Evolutionary conservation across 2,888 invertebrate species (phyloP), one percentile per base, ranked within the genome.

Genomic region (Phalangium opilio): DNA sequence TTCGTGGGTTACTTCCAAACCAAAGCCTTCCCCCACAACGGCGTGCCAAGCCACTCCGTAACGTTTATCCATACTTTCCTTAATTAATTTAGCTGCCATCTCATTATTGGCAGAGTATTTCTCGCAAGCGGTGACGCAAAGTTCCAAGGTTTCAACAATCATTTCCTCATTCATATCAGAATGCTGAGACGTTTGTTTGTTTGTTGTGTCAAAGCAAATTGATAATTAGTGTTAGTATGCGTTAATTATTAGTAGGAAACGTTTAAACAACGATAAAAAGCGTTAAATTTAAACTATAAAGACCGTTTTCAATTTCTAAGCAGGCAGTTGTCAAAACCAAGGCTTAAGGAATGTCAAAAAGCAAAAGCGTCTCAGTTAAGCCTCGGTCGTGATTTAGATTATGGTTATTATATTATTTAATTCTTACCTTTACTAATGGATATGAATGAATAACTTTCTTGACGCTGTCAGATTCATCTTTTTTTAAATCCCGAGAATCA

Each of bases 91-190:
- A n/a, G 95, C 89, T 0, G 91, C 91, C 56, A 77, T 73, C 77
- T 82, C 81, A 66, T 89, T 86, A 69, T 89, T 91, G 7, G 77
- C 70, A 0, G 84, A 71, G 67, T 75, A 82, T 70, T 91, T 91
- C 69, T 95, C 93, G 64, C 90, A 89, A 1, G 91, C 91, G 3
- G 89, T 86, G 45, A 90, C 85, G 54, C 84, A 83, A 55, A 90
- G 67, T 66, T 93, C 91, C 68, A 91, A 77, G 1, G 83, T 81
- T 69, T 95, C 93, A 27, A 75, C 75, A 59, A 80, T 80, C 79
- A 90, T 85, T 68, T 93, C 91, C 58, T 91, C 90, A 21, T 77
- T 73, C 91, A 95, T 91, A 66, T 95, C 93, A 2, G 83, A 79
- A 66, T 83, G 79, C 87, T 87, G n/a, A 69, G 38, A 64, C n/a